Percentiles rank a stretch among this genome's conserved stretches.
Conservation (phyloP, 2,888 invertebrate genomes). For the Teleiodes luculella region DNA sequence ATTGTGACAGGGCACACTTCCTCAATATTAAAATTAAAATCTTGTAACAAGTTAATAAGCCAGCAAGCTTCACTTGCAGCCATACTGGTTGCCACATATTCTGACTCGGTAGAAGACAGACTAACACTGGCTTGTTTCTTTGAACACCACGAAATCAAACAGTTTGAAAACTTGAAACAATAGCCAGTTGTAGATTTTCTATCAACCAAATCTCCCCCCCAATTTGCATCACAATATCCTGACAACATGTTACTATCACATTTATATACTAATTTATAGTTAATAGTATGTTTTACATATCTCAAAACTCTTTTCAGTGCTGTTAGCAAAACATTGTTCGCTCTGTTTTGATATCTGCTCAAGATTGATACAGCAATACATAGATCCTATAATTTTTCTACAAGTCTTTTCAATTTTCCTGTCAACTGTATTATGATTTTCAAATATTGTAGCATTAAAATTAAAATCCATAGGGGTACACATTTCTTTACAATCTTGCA, state of each 20-base stretch:
- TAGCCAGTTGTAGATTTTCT: constrained; percentile 29
- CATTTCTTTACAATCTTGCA: constrained; percentile 22
- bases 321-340: constrained; percentile 11
- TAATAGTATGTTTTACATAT: constrained; percentile 18
- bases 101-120: constrained; percentile 30
- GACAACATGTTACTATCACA: constrained; percentile 18
- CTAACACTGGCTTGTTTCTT: constrained; percentile 28
- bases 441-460: constrained; percentile 8
- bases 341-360: constrained; percentile 17
- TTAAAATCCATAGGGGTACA: constrained; percentile 18
- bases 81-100: constrained; percentile 28
- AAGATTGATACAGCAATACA: constrained; percentile 17
- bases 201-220: constrained; percentile 26
- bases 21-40: not conserved
- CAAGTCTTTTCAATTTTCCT: constrained; percentile 17
- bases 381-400: constrained; percentile 21
- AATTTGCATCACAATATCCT: constrained; percentile 28
- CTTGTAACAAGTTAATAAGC: constrained; percentile 8
- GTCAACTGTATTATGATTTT: not conserved
- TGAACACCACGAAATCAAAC: constrained; percentile 26
- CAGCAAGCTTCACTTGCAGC: constrained; percentile 20
- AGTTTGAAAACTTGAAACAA: constrained; percentile 23
- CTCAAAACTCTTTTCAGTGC: constrained; percentile 21
- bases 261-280: constrained; percentile 24
- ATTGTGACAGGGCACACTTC: not conserved